phyloP scores from a whole-genome alignment of 2,797 vertebrate species.

The Coreius guichenoti region DNA sequence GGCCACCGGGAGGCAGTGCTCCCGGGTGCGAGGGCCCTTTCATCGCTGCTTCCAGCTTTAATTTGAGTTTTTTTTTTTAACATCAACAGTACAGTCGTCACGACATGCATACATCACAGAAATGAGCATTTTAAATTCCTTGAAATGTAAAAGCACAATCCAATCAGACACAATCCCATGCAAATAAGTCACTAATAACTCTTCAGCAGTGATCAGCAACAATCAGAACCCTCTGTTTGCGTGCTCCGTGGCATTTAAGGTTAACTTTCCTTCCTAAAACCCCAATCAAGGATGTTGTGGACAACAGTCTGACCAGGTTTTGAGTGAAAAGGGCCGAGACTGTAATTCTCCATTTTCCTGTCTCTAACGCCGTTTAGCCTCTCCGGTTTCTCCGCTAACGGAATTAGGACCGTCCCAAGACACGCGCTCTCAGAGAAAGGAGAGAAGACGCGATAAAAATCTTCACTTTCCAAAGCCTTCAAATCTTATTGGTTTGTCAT shows the following conservation, averaged over 20 bases:
- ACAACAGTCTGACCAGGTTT: constrained; percentile 43
- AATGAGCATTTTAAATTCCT: neutral
- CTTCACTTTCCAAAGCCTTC: constrained; percentile 86
- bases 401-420: constrained; percentile 96
- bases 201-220: neutral
- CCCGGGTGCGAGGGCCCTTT: too few species aligned
- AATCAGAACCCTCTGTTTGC: neutral
- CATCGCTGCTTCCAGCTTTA: too few species aligned
- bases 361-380: constrained; percentile 90
- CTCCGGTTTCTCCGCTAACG: constrained; percentile 95
- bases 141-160: neutral
- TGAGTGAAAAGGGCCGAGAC: constrained; percentile 63
- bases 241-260: neutral
- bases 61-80: too few species aligned
- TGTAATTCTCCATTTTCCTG: constrained; percentile 95
- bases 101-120: neutral
- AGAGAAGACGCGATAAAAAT: constrained; percentile 89
- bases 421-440: constrained; percentile 86
- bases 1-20: too few species aligned
- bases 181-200: too few species aligned
- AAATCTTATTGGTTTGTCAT: constrained; percentile 91
- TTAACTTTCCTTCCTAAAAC: neutral
- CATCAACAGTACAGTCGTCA: neutral
- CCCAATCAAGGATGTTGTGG: constrained; percentile 40
- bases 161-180: fast-evolving